phyloP scores from a whole-genome alignment of 2,113 vertebrate genomes.

The Ptyas mucosa region DNA sequence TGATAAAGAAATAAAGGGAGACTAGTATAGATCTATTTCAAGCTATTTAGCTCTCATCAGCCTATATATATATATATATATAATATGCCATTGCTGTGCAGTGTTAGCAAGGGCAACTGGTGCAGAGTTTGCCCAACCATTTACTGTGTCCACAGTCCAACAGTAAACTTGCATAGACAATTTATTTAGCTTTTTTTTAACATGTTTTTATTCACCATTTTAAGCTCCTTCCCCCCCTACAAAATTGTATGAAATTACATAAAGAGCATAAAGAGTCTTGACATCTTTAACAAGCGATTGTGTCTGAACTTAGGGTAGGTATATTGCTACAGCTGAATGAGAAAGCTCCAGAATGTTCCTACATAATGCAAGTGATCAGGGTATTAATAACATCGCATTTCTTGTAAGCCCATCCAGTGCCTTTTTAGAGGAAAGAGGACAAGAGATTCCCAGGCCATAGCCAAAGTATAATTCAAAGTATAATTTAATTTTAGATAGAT shows the following conservation, averaged over 20 bases:
- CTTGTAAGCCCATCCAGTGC: neutral
- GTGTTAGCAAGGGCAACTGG: no score
- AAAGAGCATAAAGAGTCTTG: neutral
- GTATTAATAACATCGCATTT: neutral
- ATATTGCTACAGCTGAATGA: neutral
- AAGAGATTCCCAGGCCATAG: neutral
- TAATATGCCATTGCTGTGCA: conserved; percentile 1
- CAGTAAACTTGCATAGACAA: conserved; percentile 11
- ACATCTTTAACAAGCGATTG: neutral
- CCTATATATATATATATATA: neutral
- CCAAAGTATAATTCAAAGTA: neutral
- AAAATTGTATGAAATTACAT: neutral
- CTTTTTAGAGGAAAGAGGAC: neutral
- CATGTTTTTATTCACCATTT: neutral
- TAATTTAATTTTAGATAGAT: neutral
- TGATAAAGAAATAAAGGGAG: neutral
- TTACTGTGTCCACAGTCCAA: neutral
- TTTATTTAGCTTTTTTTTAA: conserved; percentile 61
- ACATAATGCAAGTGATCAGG: neutral
- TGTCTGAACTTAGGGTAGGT: neutral
- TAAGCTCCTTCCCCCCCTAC: neutral
- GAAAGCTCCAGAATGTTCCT: neutral
- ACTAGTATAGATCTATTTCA: no score
- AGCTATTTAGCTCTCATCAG: no score
- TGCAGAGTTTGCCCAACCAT: neutral